Evolutionary conservation across 1,140 invertebrate species (phyloP).

Genomic region (Whitmania pigra): DNA sequence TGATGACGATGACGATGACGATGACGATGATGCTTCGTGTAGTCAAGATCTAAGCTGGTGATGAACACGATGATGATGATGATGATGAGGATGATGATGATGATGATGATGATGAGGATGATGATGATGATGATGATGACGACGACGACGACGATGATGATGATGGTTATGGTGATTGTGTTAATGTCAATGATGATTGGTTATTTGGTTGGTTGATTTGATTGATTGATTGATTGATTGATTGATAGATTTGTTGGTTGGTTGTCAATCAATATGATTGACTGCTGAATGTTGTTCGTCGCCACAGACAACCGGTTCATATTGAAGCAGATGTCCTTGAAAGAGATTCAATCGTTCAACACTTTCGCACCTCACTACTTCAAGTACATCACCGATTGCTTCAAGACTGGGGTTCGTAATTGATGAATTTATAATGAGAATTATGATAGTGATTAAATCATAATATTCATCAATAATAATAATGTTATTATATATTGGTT

Average conservation of each 20-base stretch:
- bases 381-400: slow-evolving; percentile 68
- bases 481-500: not conserved
- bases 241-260: slow-evolving; percentile 15
- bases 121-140: slow-evolving; percentile 1
- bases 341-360: slow-evolving; percentile 80
- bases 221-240: not conserved
- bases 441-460: not conserved
- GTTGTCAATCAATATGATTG: slow-evolving; percentile 32
- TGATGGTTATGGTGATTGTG: not conserved
- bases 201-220: no score
- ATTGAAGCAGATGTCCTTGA: slow-evolving; percentile 85
- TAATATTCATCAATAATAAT: no score
- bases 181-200: no score
- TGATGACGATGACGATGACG: no score
- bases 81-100: not conserved
- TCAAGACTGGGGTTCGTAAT: slow-evolving; percentile 30
- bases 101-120: not conserved
- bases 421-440: not conserved
- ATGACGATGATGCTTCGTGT: no score
- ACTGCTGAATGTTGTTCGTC: no score
- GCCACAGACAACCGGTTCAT: slow-evolving; percentile 90
- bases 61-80: no score
- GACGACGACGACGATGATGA: not conserved
- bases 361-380: slow-evolving; percentile 92
- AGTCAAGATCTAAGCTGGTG: no score